Percentiles rank a stretch among this genome's conserved stretches.
phyloP scores from a whole-genome alignment of 2,888 invertebrate species.

The Cheilosia variabilis region DNA sequence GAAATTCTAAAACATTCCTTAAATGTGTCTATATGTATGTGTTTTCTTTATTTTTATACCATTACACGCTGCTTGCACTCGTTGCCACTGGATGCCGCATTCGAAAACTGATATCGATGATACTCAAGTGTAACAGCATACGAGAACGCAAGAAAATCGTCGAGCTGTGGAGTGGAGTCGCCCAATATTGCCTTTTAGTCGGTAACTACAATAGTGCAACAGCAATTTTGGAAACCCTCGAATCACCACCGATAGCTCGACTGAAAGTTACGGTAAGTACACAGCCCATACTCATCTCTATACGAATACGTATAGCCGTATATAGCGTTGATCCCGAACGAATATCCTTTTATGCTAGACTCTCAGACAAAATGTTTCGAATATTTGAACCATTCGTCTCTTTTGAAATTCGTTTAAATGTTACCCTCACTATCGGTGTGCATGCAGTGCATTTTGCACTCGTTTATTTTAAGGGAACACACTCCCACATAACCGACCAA shows the following conservation, averaged over 20 bases:
- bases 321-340: slow-evolving; percentile 35
- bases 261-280: slow-evolving; percentile 83
- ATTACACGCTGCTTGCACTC: slow-evolving; percentile 48
- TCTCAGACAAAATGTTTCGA: slow-evolving; percentile 54
- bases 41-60: slow-evolving; percentile 51
- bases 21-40: slow-evolving; percentile 24
- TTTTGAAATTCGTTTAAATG: slow-evolving; percentile 59
- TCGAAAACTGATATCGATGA: slow-evolving; percentile 38
- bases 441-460: slow-evolving; percentile 17
- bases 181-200: slow-evolving; percentile 83
- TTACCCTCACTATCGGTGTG: slow-evolving; percentile 17
- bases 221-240: slow-evolving; percentile 83
- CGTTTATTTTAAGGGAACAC: slow-evolving; percentile 10
- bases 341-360: slow-evolving; percentile 32
- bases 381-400: slow-evolving; percentile 62
- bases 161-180: slow-evolving; percentile 83
- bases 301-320: neutral
- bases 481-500: slow-evolving; percentile 6
- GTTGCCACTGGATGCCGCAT: slow-evolving; percentile 25
- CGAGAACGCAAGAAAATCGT: slow-evolving; percentile 82
- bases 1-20: slow-evolving; percentile 14
- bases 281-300: neutral
- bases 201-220: slow-evolving; percentile 84
- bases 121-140: slow-evolving; percentile 81
- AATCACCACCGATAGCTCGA: slow-evolving; percentile 83